Conservation (phyloP, 2,888 invertebrate genomes). For the Erynnis tages region DNA sequence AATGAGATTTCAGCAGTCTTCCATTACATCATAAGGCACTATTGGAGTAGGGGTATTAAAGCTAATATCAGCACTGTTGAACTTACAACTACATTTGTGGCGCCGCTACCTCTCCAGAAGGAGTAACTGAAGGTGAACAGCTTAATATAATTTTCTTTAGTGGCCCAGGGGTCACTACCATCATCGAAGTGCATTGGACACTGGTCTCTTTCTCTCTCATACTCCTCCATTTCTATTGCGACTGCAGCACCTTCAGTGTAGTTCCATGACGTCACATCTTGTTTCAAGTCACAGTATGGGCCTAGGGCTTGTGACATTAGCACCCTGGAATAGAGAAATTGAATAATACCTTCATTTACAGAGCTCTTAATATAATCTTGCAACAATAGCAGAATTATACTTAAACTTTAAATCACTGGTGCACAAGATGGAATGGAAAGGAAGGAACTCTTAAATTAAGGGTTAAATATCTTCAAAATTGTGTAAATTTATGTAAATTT, state of each 20-base stretch:
- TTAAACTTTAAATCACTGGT: too few species aligned
- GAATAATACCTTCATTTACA: too few species aligned
- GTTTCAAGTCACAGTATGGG: constrained; percentile 93
- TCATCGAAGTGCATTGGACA: constrained; percentile 99
- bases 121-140: constrained; percentile 80
- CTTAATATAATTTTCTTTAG: constrained; percentile 86
- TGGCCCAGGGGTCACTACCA: constrained; percentile 92
- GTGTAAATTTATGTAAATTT: too few species aligned
- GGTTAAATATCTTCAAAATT: too few species aligned
- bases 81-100: constrained; percentile 31
- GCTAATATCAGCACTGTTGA: constrained; percentile 41
- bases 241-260: constrained; percentile 96
- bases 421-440: too few species aligned
- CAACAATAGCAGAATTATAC: too few species aligned
- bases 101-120: constrained; percentile 59
- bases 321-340: constrained; percentile 53
- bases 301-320: constrained; percentile 92
- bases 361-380: too few species aligned
- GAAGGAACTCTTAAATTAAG: too few species aligned
- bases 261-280: constrained; percentile 94
- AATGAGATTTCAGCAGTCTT: background rate
- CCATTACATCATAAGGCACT: constrained; percentile 8
- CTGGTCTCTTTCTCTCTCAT: constrained; percentile 96
- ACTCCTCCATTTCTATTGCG: constrained; percentile 93
- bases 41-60: constrained; percentile 39